A percentile compares a stretch with the other conserved stretches of the same genome.
Conservation (phyloP, 2,888 invertebrate species). For the Camptogramma bilineatum region DNA sequence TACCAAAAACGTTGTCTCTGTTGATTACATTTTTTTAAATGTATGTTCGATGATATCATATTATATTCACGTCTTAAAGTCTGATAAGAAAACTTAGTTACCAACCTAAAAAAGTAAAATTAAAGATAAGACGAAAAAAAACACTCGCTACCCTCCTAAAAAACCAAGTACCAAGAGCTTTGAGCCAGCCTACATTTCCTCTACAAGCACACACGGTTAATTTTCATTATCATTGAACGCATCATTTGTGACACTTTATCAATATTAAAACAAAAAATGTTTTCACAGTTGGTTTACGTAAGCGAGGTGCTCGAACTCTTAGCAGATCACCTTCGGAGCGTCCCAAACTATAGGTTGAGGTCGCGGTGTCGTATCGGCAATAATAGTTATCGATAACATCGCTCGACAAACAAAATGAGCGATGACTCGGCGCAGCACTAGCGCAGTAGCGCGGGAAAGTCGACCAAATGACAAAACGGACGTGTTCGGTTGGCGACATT, state of each 20-base stretch:
- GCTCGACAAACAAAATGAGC: conserved; percentile 68
- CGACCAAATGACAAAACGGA: conserved; percentile 56
- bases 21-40: conserved; percentile 1
- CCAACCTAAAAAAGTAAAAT: neutral
- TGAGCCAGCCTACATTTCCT: conserved; percentile 3
- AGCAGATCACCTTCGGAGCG: conserved; percentile 74
- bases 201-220: conserved; percentile 14
- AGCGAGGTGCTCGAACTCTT: conserved; percentile 76
- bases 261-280: conserved; percentile 60
- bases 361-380: conserved; percentile 75
- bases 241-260: conserved; percentile 49
- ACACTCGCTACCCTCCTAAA: neutral
- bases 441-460: conserved; percentile 53
- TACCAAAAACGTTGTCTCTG: conserved; percentile 1
- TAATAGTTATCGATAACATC: conserved; percentile 75
- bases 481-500: conserved; percentile 31
- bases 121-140: neutral
- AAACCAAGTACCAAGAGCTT: conserved; percentile 15
- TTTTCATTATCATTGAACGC: conserved; percentile 39
- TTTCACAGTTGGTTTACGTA: conserved; percentile 77
- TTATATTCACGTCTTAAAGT: neutral
- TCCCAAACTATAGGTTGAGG: conserved; percentile 80
- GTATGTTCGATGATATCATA: neutral
- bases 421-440: conserved; percentile 52
- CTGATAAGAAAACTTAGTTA: neutral